These are phyloP conservation scores for Galaxias olidus DNA, from an alignment of 2,797 vertebrate genomes.

Conservation along the genomic window DNA sequence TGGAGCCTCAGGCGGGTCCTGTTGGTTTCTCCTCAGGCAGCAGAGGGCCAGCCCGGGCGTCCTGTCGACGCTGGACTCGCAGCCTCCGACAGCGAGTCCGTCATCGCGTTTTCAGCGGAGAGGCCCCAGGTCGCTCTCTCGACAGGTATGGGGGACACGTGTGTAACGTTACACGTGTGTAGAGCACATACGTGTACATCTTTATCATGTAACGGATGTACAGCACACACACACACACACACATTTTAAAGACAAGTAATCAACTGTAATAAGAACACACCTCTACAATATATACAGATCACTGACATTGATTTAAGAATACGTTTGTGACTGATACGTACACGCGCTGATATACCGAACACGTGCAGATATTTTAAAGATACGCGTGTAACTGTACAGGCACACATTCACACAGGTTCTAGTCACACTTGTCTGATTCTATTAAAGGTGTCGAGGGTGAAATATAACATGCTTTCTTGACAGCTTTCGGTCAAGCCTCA, in stretches of 20 bases:
- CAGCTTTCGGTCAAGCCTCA: too few species aligned
- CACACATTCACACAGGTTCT: too few species aligned
- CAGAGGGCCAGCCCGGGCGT: constrained; percentile 92
- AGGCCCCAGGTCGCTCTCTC: constrained; percentile 96
- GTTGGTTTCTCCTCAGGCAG: constrained; percentile 84
- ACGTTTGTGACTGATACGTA: neutral
- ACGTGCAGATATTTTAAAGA: too few species aligned
- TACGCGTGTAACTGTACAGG: too few species aligned
- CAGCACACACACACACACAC: neutral
- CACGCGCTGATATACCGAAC: too few species aligned
- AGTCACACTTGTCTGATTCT: too few species aligned
- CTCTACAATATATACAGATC: neutral
- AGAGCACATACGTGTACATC: neutral
- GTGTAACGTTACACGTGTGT: neutral
- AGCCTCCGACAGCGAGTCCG: constrained; percentile 92
- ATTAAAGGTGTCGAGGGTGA: too few species aligned
- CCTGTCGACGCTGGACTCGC: constrained; percentile 79
- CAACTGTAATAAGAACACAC: neutral
- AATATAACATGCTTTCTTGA: too few species aligned
- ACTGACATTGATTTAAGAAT: neutral
- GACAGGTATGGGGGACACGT: constrained; percentile 82
- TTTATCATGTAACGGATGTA: neutral
- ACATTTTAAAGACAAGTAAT: neutral
- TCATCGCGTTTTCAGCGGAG: constrained; percentile 98
- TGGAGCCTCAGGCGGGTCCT: constrained; percentile 68